Conservation (phyloP, 2,888 invertebrate genomes). For the Xestia rhomboidea region DNA sequence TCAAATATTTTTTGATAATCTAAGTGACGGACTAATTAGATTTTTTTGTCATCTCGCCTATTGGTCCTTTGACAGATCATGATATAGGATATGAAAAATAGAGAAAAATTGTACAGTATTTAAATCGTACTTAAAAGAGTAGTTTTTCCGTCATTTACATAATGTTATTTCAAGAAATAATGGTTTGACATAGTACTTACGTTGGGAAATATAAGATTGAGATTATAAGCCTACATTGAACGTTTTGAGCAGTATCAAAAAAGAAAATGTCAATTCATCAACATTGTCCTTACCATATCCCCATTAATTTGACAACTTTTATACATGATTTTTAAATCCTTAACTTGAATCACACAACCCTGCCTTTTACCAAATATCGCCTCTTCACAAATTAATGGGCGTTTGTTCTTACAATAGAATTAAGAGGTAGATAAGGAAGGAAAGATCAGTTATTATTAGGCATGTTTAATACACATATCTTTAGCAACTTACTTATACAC, state of each 20-base stretch:
- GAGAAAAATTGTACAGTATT: background rate
- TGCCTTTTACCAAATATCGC: slow-evolving; percentile 13
- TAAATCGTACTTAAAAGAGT: background rate
- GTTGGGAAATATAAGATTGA: background rate
- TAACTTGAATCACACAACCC: slow-evolving; percentile 7
- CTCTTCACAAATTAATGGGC: slow-evolving; percentile 14
- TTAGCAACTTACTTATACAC: background rate
- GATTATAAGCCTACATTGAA: background rate
- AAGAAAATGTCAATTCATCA: background rate
- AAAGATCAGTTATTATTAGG: slow-evolving; percentile 21
- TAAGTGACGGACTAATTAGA: too few species aligned
- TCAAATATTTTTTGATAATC: too few species aligned
- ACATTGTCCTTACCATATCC: background rate
- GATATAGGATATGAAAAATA: background rate
- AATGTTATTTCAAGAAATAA: background rate
- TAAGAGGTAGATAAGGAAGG: slow-evolving; percentile 20
- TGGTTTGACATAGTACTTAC: background rate
- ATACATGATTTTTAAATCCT: background rate
- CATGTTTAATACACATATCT: slow-evolving; percentile 4
- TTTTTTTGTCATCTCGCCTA: too few species aligned
- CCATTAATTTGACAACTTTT: background rate
- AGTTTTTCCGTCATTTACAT: background rate
- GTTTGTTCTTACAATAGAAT: slow-evolving; percentile 24
- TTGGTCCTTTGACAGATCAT: too few species aligned
- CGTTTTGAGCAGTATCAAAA: background rate